Evolutionary conservation across 2,113 vertebrate species (phyloP).

Genomic region (Vulpes ferrilata): DNA sequence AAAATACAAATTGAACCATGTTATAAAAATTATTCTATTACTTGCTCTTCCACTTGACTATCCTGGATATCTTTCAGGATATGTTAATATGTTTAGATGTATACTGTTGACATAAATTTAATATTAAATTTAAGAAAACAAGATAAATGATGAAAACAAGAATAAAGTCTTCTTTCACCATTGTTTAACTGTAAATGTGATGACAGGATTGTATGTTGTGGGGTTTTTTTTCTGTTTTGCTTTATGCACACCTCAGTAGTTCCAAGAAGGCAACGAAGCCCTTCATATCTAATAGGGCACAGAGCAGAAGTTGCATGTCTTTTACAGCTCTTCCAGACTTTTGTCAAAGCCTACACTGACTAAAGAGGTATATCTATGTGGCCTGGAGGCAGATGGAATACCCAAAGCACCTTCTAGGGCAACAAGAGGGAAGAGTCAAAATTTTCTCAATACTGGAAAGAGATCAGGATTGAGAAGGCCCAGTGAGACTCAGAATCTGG

Average conservation of each 20-base stretch:
- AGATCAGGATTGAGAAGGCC: conserved; percentile 39
- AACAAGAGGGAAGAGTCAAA: not conserved
- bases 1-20: conserved; percentile 9
- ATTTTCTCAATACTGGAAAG: not conserved
- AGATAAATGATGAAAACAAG: conserved; percentile 22
- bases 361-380: not conserved
- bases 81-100: not conserved
- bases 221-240: not conserved
- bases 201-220: not conserved
- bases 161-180: not conserved
- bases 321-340: not conserved
- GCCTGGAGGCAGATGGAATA: not conserved
- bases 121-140: conserved; percentile 49
- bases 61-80: not conserved
- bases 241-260: not conserved
- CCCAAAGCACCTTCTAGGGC: not conserved
- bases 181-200: not conserved
- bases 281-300: not conserved
- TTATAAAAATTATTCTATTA: conserved; percentile 27
- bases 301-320: not conserved
- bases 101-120: conserved; percentile 1
- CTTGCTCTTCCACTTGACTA: conserved; percentile 27
- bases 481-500: not conserved
- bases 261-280: not conserved
- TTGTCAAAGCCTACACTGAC: not conserved